Conservation (phyloP, 2,797 vertebrate species). For the Moxostoma hubbsi region DNA sequence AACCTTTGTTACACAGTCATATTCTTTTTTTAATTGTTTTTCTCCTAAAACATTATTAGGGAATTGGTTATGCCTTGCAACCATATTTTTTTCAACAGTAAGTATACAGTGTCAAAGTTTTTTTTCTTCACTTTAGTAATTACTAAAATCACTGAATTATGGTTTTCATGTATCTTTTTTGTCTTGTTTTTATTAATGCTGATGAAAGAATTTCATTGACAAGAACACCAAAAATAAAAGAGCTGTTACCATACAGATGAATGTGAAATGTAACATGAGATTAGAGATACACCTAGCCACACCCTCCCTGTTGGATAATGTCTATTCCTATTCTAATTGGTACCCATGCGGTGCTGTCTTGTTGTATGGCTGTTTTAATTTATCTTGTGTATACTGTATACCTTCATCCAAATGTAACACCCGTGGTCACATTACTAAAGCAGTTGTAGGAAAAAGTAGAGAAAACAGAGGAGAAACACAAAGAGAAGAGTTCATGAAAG, state of each 20-base stretch:
- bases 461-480: neutral
- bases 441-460: neutral
- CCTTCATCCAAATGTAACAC: conserved; percentile 63
- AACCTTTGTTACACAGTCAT: too few species aligned
- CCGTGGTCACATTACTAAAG: conserved; percentile 23
- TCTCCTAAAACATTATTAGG: too few species aligned
- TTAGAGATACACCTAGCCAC: conserved; percentile 23
- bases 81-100: too few species aligned
- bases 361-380: conserved; percentile 69
- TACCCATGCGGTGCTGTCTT: conserved; percentile 65
- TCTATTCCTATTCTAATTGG: conserved; percentile 71
- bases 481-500: neutral
- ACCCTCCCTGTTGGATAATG: conserved; percentile 48
- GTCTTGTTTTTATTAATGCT: too few species aligned
- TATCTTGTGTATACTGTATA: conserved; percentile 64
- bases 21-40: too few species aligned
- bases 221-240: neutral
- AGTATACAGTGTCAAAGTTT: too few species aligned
- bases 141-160: too few species aligned
- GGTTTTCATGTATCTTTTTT: too few species aligned
- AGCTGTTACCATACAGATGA: neutral
- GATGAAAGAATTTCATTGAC: too few species aligned
- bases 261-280: conserved; percentile 15
- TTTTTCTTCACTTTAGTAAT: too few species aligned
- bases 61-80: too few species aligned